Base-by-base conservation (phyloP, 2,888 invertebrate genomes). In the Atethmia centrago region DNA sequence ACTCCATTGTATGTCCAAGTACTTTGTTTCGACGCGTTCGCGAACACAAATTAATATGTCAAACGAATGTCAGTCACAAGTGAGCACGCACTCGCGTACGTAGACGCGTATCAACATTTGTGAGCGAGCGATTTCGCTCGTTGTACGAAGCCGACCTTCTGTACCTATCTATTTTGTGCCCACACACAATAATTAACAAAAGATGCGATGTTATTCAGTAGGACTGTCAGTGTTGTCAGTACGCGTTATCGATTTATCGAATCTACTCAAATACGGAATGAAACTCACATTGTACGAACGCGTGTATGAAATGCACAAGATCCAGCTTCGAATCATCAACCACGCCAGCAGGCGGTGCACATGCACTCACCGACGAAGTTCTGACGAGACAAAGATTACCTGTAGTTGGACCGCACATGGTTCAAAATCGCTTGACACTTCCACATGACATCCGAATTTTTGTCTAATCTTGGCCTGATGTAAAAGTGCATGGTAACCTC, bases 331-430 rank as follows among this genome's bases (percentile, higher is more conserved):
- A 51, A 62, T 61, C 66, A 81, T 81, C 77, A 79, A 82, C 77
- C 82, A 77, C 78, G 82, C 82, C 77, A 78, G 82, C 78, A 81
- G 62, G 81, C 82, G 62, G 82, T 78, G 77, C 80, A 77, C 77
- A 79, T 77, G 77, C 77, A 77, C 81, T 77, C 77, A 78, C 78
- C 70, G 70, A 68, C 64, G 64, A 77, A 55, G 63, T 79, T 79
- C 69, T 82, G 82, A 79, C 71, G 71, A 70, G 71, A 79, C 61
- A 79, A 78, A 78, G 53, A 77, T 75, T 65, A 82, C 78, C 75
- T 76, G 71, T 79, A 76, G 73, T 75, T 79, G 53, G 31, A 79
- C 79, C 31, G 79, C 51, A 58, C 51, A 59, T 19, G 75, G 31
- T 51, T 79, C 51, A 61, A 72, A 79, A 72, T 53, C 47, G 53